Evolutionary conservation across 2,888 invertebrate species (phyloP).

Genomic region (Gonocerus acuteangulatus): DNA sequence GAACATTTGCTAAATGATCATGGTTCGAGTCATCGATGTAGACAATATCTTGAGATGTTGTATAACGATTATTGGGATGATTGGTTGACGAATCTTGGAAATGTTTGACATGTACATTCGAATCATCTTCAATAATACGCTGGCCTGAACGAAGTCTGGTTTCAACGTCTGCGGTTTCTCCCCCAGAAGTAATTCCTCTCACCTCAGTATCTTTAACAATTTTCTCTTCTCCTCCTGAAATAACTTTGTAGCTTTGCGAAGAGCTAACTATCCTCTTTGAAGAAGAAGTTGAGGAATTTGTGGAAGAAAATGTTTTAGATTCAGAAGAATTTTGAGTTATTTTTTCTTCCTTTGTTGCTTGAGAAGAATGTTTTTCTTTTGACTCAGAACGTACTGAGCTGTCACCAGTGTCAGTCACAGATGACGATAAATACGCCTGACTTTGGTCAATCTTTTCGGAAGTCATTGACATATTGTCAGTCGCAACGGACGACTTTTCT

Average conservation of each 20-base stretch:
- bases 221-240: slow-evolving; percentile 9
- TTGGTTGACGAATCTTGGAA: background rate
- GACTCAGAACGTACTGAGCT: slow-evolving; percentile 20
- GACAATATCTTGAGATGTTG: too few relatives aligned
- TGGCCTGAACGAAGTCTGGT: background rate
- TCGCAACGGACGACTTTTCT: slow-evolving; percentile 28
- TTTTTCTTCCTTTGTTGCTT: slow-evolving; percentile 32
- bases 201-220: slow-evolving; percentile 13
- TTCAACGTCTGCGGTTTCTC: background rate
- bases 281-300: slow-evolving; percentile 31
- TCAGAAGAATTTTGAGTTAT: slow-evolving; percentile 26
- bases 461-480: slow-evolving; percentile 33
- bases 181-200: slow-evolving; percentile 31
- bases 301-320: slow-evolving; percentile 30
- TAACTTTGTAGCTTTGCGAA: slow-evolving; percentile 21
- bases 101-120: background rate
- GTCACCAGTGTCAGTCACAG: slow-evolving; percentile 34
- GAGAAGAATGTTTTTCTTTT: slow-evolving; percentile 24
- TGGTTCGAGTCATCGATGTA: too few relatives aligned
- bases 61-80: background rate
- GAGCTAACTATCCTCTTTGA: slow-evolving; percentile 30
- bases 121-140: background rate
- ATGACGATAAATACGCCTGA: slow-evolving; percentile 26
- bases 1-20: too few relatives aligned
- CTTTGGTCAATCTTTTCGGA: slow-evolving; percentile 28